Evolutionary conservation across 2,888 invertebrate species (phyloP).

Genomic region (Leptopilina syphax): DNA sequence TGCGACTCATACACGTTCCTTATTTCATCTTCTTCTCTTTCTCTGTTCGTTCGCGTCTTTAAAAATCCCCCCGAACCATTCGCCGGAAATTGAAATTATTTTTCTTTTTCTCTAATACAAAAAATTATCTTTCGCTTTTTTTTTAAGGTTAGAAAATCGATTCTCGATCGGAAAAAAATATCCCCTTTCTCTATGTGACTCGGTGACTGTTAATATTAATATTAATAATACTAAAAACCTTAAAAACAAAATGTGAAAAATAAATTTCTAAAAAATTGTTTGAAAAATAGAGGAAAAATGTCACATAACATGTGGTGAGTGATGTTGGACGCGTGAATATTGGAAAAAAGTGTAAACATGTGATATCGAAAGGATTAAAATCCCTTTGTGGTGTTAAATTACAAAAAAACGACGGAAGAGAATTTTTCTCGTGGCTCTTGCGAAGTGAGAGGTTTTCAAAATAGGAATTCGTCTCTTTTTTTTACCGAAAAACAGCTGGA

Average conservation of each 20-base stretch:
- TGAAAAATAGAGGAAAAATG: neutral
- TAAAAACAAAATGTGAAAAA: too few relatives aligned
- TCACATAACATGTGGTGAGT: neutral
- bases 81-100: neutral
- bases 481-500: slow-evolving; percentile 9
- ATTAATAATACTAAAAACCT: too few relatives aligned
- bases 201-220: too few relatives aligned
- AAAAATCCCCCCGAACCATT: neutral
- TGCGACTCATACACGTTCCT: neutral
- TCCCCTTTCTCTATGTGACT: too few relatives aligned
- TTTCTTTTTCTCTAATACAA: neutral
- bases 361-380: neutral
- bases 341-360: neutral
- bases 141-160: slow-evolving; percentile 28
- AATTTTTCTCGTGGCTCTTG: neutral
- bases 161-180: too few relatives aligned
- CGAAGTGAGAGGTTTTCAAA: neutral
- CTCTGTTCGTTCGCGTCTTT: slow-evolving; percentile 1
- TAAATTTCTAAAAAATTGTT: neutral
- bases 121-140: neutral
- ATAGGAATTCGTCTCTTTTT: neutral
- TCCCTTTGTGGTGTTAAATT: slow-evolving; percentile 12
- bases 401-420: neutral
- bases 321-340: too few relatives aligned
- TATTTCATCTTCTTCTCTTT: slow-evolving; percentile 16